phyloP scores from a whole-genome alignment of 2,113 vertebrate species.

The Strix aluco region DNA sequence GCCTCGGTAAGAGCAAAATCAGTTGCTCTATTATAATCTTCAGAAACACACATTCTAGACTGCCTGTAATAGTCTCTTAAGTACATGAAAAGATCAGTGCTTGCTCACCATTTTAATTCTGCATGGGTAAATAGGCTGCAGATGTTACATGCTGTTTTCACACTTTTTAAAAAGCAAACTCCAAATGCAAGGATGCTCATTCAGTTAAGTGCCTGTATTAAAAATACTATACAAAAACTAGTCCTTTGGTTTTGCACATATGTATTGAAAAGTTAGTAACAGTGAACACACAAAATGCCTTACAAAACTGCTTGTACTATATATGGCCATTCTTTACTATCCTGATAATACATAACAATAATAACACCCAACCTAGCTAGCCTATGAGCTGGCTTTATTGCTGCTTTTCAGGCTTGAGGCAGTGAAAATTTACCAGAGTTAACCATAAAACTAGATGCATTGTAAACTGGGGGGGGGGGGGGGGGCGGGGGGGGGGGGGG shows the following conservation, averaged over 20 bases:
- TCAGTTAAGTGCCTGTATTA: not conserved
- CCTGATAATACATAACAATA: not conserved
- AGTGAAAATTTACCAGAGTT: not conserved
- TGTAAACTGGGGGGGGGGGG: not conserved
- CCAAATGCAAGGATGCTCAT: not conserved
- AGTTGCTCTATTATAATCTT: not conserved
- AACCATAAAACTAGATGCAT: not conserved
- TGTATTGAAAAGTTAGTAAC: not conserved
- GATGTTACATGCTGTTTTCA: not conserved
- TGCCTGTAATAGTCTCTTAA: not conserved
- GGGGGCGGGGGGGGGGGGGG: no score
- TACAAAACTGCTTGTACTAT: not conserved
- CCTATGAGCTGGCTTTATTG: not conserved
- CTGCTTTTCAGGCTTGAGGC: not conserved
- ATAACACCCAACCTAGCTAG: not conserved
- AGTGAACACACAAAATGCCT: not conserved
- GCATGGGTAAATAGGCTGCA: not conserved
- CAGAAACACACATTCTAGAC: not conserved
- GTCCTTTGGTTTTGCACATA: not conserved
- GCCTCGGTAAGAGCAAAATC: not conserved
- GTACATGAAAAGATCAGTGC: not conserved
- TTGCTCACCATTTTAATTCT: not conserved
- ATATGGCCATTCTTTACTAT: not conserved
- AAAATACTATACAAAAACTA: not conserved
- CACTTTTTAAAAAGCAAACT: not conserved